phyloP scores from a whole-genome alignment of 2,888 invertebrate genomes.

The Drosophila subsilvestris region DNA sequence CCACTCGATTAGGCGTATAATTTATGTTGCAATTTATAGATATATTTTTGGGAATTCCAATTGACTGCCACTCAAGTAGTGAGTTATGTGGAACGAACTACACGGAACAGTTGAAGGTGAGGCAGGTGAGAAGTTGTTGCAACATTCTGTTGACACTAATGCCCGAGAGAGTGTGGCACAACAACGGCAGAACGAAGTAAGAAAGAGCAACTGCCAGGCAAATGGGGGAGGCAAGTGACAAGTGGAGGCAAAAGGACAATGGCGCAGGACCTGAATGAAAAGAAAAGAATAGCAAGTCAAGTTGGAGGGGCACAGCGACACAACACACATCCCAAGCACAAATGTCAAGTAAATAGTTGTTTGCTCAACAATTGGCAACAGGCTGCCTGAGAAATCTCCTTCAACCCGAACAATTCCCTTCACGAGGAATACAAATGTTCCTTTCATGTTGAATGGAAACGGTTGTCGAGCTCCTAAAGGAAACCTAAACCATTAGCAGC shows the following conservation, averaged over 20 bases:
- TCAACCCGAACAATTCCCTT: slow-evolving; percentile 18
- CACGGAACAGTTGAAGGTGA: slow-evolving; percentile 7
- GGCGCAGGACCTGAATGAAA: slow-evolving; percentile 50
- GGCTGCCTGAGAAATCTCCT: slow-evolving; percentile 43
- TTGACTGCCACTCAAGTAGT: slow-evolving; percentile 57
- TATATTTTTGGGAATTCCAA: slow-evolving; percentile 51
- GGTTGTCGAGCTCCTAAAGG: slow-evolving; percentile 2
- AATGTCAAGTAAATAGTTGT: slow-evolving; percentile 58
- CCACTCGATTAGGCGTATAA: slow-evolving; percentile 51
- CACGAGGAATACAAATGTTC: slow-evolving; percentile 1
- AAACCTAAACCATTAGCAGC: slow-evolving; percentile 9
- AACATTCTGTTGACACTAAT: slow-evolving; percentile 69
- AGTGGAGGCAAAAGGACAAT: slow-evolving; percentile 26
- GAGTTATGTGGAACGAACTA: slow-evolving; percentile 10
- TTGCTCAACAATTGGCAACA: slow-evolving; percentile 67
- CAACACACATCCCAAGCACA: slow-evolving; percentile 33
- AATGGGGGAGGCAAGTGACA: slow-evolving; percentile 42
- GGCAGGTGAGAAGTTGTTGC: slow-evolving; percentile 27
- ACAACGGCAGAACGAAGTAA: not conserved
- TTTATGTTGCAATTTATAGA: slow-evolving; percentile 71
- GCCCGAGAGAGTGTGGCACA: slow-evolving; percentile 46
- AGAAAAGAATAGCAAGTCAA: slow-evolving; percentile 65
- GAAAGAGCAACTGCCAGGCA: slow-evolving; percentile 48
- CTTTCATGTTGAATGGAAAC: not conserved
- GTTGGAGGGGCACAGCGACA: slow-evolving; percentile 31